Evolutionary conservation across 2,113 vertebrate species (phyloP).

Genomic region (Phaethon lepturus): DNA sequence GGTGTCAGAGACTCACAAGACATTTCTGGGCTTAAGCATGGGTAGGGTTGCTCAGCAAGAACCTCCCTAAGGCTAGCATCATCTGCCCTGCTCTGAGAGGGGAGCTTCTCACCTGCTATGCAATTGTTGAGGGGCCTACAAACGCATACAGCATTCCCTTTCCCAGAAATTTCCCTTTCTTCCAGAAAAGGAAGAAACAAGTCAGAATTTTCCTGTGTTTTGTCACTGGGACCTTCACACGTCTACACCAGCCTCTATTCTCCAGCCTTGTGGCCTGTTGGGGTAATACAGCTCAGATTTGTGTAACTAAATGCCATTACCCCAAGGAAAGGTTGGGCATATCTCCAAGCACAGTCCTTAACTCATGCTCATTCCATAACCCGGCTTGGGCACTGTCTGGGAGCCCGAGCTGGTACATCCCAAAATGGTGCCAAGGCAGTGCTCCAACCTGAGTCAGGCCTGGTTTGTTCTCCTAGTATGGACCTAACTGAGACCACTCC

Average conservation of each 20-base stretch:
- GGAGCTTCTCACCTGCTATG: background rate
- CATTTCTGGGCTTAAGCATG: background rate
- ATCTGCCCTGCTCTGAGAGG: background rate
- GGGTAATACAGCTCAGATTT: background rate
- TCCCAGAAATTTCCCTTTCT: background rate
- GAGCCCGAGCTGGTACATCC: background rate
- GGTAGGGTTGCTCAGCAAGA: background rate
- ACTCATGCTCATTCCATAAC: background rate
- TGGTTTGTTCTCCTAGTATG: background rate
- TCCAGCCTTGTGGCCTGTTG: background rate
- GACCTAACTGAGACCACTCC: background rate
- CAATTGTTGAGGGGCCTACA: background rate
- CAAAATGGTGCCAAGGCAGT: background rate
- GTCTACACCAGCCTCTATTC: background rate
- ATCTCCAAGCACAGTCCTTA: background rate
- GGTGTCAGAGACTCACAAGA: background rate
- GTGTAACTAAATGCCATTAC: background rate
- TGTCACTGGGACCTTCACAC: background rate
- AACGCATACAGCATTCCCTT: background rate
- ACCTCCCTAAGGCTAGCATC: background rate
- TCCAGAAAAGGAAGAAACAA: too few relatives aligned
- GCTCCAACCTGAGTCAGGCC: background rate
- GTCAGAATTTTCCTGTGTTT: background rate
- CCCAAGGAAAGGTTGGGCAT: background rate
- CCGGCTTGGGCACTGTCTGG: background rate